Evolutionary conservation across 2,113 vertebrate genomes (phyloP).

Genomic region (Diadophis punctatus): DNA sequence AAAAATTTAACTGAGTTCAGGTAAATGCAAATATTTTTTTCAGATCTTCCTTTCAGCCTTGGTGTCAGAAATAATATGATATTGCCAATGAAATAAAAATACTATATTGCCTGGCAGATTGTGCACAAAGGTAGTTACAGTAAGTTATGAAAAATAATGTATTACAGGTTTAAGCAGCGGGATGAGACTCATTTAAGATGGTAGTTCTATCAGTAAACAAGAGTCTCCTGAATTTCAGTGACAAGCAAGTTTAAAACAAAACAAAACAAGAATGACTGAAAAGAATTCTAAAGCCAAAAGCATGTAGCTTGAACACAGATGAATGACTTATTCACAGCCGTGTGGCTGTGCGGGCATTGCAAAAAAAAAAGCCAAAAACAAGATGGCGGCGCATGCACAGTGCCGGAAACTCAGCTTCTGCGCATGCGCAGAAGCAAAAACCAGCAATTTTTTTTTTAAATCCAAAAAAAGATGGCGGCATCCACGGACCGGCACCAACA

Average conservation of each 20-base stretch:
- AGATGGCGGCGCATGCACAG: too few relatives aligned
- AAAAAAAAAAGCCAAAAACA: too few relatives aligned
- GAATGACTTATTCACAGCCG: neutral
- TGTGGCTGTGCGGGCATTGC: too few relatives aligned
- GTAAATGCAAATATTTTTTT: neutral
- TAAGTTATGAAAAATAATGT: neutral
- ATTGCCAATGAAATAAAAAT: neutral
- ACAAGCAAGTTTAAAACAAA: neutral
- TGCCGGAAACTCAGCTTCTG: too few relatives aligned
- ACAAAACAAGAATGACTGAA: too few relatives aligned
- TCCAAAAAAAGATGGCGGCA: too few relatives aligned
- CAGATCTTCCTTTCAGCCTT: neutral
- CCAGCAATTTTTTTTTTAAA: too few relatives aligned
- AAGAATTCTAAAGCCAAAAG: neutral
- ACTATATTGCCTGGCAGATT: neutral
- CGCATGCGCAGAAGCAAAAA: too few relatives aligned
- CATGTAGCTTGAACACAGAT: neutral
- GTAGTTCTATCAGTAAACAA: neutral
- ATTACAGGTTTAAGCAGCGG: neutral
- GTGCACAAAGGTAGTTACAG: neutral
- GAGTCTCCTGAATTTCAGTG: neutral
- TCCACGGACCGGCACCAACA: too few relatives aligned
- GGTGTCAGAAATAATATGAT: neutral
- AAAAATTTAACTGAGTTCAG: neutral
- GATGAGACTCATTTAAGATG: neutral